Evolutionary conservation across 37 sponge, comb jelly and placozoan genomes (phyloP).

Genomic region (Beroe ovata): DNA sequence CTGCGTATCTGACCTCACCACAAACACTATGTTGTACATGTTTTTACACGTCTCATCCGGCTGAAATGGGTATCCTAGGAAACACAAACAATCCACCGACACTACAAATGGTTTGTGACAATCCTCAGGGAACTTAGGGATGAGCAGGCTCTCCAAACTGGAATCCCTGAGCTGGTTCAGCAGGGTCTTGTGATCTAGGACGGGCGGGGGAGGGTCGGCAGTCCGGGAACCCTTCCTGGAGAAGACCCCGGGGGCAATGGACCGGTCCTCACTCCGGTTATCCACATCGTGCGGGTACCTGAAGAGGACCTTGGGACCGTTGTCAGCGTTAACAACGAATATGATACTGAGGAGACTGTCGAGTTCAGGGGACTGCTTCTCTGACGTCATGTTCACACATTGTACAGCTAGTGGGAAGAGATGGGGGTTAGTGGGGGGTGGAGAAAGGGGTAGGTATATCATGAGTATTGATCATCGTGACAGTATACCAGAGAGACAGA

Average conservation of each 20-base stretch:
- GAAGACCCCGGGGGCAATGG: slow-evolving; percentile 46
- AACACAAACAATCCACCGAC: slow-evolving; percentile 12
- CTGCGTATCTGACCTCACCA: neutral
- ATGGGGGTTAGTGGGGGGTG: no score
- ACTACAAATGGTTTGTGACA: slow-evolving; percentile 1
- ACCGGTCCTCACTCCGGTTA: slow-evolving; percentile 52
- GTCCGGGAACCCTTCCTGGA: neutral
- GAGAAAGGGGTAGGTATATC: no score
- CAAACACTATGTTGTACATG: slow-evolving; percentile 53
- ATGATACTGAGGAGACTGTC: slow-evolving; percentile 6
- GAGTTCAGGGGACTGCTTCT: slow-evolving; percentile 1
- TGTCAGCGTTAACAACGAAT: slow-evolving; percentile 59
- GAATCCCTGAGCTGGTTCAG: slow-evolving; percentile 18
- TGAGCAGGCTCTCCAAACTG: slow-evolving; percentile 31
- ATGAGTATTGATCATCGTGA: no score
- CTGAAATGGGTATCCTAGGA: slow-evolving; percentile 53
- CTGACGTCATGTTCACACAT: no score
- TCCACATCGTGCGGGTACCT: slow-evolving; percentile 68
- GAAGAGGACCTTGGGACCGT: slow-evolving; percentile 65
- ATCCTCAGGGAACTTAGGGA: neutral
- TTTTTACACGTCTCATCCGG: neutral
- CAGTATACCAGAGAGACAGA: no score
- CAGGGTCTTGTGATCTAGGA: neutral
- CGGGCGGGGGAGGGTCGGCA: neutral
- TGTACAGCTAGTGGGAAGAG: no score